Percentiles rank a stretch among this genome's conserved stretches.
These are phyloP conservation scores for Chunga burmeisteri DNA, from an alignment of 2,113 vertebrate genomes.

Conservation along the genomic window DNA sequence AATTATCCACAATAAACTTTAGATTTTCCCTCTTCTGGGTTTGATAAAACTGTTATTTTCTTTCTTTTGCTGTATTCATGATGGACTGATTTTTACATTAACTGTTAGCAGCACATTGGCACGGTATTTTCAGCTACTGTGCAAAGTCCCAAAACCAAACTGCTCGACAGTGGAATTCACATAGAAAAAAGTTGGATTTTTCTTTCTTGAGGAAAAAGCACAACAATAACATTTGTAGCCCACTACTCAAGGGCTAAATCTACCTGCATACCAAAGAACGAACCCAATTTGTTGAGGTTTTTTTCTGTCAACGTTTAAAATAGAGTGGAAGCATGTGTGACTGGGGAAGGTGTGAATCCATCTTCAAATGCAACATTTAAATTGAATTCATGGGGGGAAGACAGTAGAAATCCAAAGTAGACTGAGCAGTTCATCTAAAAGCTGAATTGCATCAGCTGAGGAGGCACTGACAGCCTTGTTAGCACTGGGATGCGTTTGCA, in stretches of 20 bases:
- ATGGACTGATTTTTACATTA: not conserved
- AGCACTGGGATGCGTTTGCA: not conserved
- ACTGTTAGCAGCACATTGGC: not conserved
- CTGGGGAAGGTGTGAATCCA: not conserved
- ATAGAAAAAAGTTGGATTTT: not conserved
- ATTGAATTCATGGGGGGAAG: not conserved
- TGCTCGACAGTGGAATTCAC: not conserved
- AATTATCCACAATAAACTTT: not conserved
- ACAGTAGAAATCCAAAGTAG: not conserved
- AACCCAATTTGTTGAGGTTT: not conserved
- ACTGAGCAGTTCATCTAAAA: not conserved
- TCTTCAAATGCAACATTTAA: not conserved
- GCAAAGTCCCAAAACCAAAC: not conserved
- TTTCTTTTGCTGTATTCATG: not conserved
- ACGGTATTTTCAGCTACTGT: not conserved
- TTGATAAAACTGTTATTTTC: not conserved
- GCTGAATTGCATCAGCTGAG: not conserved
- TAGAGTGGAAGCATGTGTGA: not conserved
- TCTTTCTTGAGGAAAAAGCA: not conserved
- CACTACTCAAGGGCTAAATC: not conserved
- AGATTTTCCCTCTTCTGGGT: not conserved
- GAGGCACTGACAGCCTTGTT: not conserved
- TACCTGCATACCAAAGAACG: not conserved
- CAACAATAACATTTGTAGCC: not conserved
- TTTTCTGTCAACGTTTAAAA: not conserved